Conservation (phyloP, 2,888 invertebrate species). For the Spodoptera littoralis region DNA sequence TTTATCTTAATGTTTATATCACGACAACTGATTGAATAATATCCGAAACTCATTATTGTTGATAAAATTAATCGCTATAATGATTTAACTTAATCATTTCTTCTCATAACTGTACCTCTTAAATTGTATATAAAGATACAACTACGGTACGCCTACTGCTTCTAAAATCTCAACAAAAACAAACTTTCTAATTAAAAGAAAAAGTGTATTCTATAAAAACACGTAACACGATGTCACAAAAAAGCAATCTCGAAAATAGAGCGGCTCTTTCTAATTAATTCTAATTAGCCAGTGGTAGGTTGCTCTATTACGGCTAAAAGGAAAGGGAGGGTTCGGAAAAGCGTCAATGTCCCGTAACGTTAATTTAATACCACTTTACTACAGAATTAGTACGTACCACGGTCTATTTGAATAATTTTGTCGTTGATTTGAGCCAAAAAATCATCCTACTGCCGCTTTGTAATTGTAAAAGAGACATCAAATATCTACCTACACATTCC, state of each 20-base stretch:
- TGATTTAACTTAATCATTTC: not conserved
- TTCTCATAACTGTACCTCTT: slow-evolving; percentile 1
- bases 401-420: slow-evolving; percentile 79
- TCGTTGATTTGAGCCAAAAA: slow-evolving; percentile 70
- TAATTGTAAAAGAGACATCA: slow-evolving; percentile 23
- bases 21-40: too few species aligned
- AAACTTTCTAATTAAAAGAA: slow-evolving; percentile 47
- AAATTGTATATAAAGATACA: too few species aligned
- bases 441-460: slow-evolving; percentile 37
- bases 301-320: slow-evolving; percentile 65
- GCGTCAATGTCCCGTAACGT: slow-evolving; percentile 78
- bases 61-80: not conserved
- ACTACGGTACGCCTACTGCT: not conserved
- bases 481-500: not conserved
- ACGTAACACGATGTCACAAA: slow-evolving; percentile 55
- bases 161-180: slow-evolving; percentile 23
- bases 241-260: slow-evolving; percentile 67
- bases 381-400: slow-evolving; percentile 68
- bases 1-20: too few species aligned
- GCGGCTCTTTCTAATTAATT: slow-evolving; percentile 73
- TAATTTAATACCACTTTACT: slow-evolving; percentile 75
- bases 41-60: too few species aligned
- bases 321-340: slow-evolving; percentile 73
- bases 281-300: slow-evolving; percentile 75
- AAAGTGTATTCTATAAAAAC: slow-evolving; percentile 47